Base-by-base conservation (phyloP, 2,888 invertebrate species). In the Sesia apiformis region DNA sequence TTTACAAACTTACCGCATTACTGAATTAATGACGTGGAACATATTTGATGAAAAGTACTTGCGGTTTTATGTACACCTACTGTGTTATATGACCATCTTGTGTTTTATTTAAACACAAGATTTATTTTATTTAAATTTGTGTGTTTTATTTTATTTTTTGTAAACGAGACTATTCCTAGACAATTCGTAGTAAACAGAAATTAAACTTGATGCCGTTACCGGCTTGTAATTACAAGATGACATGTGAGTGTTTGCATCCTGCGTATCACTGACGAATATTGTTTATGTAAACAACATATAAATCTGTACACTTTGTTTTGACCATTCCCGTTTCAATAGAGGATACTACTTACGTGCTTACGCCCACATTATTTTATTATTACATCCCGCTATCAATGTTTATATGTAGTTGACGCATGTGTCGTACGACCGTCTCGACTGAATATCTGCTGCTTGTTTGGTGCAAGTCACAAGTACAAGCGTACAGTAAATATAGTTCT, bases 361-460 rank as follows among this genome's bases (percentile, higher is more conserved):
- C 50, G 50, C 50, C 50, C 50, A 50, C 50, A 50, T 50, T 39
- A 50, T 38, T 50, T 50, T 50, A 38, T 50, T 50, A 50, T 50
- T 50, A 38, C 7, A 50, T 39, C 46, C 46, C 46, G 46, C 38
- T 50, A 50, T 50, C 52, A 53, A 53, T 53, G 53, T 56, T 56
- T 56, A 56, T 49, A 49, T 42, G 53, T 42, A 38, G 52, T 49
- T 46, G 56, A 56, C 53, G 39, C 51, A 39, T 51, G 39, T 38
- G 52, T 49, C 43, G 43, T 46, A 46, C 46, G 46, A 46, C 46
- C 23, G 46, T 46, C 8, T 46, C 46, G 46, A 4, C 46, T 46
- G 46, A 3, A 46, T 23, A 8, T 23, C 46, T 8, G 7, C 46
- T 8, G 23, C n/a, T 46, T 23, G 4, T 46, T n/a, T n/a, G 7